phyloP scores from a whole-genome alignment of 2,797 vertebrate genomes.

The Neosalanx taihuensis region DNA sequence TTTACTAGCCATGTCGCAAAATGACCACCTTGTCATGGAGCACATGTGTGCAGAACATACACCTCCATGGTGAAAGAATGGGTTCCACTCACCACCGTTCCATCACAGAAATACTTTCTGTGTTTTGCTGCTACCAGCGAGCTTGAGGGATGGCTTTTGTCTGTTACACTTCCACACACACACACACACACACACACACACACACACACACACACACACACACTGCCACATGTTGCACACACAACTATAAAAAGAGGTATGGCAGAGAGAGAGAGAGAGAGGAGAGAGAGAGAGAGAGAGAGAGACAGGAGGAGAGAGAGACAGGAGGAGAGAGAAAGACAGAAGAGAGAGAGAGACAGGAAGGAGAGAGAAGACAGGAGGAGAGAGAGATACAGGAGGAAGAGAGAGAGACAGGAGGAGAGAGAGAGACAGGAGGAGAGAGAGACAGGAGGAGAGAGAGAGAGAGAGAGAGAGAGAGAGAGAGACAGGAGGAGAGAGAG shows the following conservation, averaged over 20 bases:
- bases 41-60: not conserved
- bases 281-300: constrained; percentile 30
- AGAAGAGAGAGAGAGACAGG: not conserved
- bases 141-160: constrained; percentile 46
- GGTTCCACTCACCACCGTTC: constrained; percentile 65
- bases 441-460: not conserved
- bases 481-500: too few species aligned
- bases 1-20: too few species aligned
- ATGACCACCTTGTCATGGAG: too few species aligned
- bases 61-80: constrained; percentile 53
- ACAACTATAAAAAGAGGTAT: constrained; percentile 45
- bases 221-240: constrained; percentile 68
- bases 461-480: not conserved
- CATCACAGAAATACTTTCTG: constrained; percentile 64
- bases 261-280: not conserved
- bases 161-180: constrained; percentile 31
- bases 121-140: constrained; percentile 51
- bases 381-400: constrained; percentile 21
- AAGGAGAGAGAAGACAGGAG: not conserved
- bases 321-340: not conserved
- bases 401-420: not conserved
- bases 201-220: constrained; percentile 5
- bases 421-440: constrained; percentile 33
- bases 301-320: constrained; percentile 10
- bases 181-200: constrained; percentile 38